Conservation (phyloP, 1,140 invertebrate species). For the Potamilus streckersoni region DNA sequence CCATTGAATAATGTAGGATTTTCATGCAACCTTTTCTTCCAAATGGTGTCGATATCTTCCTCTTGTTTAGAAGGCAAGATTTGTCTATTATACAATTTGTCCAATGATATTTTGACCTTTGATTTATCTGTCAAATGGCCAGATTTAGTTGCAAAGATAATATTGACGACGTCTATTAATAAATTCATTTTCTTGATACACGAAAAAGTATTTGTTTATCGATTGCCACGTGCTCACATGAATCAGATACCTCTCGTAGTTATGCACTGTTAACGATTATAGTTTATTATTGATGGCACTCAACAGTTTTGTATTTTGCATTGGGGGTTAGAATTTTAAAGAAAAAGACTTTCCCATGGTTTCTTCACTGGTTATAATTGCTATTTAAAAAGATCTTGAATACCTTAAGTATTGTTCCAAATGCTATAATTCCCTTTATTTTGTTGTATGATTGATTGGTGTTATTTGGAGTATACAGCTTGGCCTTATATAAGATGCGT, state of each 20-base stretch:
- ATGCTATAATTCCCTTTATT: too few relatives aligned
- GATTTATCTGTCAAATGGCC: background rate
- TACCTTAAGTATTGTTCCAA: too few relatives aligned
- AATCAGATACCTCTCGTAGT: background rate
- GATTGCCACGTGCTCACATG: background rate
- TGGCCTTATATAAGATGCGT: too few relatives aligned
- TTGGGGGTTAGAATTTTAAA: too few relatives aligned
- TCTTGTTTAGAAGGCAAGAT: constrained; percentile 55
- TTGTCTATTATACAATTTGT: constrained; percentile 41
- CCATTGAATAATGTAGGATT: constrained; percentile 64
- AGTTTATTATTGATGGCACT: too few relatives aligned
- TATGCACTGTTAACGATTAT: background rate
- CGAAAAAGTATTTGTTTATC: background rate
- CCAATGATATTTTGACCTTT: constrained; percentile 18
- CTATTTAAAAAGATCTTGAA: too few relatives aligned
- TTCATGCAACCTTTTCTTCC: constrained; percentile 46
- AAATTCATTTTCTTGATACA: constrained; percentile 35
- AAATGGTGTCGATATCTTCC: constrained; percentile 56
- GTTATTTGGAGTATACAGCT: too few relatives aligned
- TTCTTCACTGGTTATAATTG: too few relatives aligned
- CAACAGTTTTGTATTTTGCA: too few relatives aligned
- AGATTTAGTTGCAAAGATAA: constrained; percentile 14
- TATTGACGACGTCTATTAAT: constrained; percentile 44
- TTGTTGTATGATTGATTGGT: too few relatives aligned
- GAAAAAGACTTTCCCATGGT: too few relatives aligned